Conservation (phyloP, 1,140 invertebrate genomes). For the Papilio polytes region DNA sequence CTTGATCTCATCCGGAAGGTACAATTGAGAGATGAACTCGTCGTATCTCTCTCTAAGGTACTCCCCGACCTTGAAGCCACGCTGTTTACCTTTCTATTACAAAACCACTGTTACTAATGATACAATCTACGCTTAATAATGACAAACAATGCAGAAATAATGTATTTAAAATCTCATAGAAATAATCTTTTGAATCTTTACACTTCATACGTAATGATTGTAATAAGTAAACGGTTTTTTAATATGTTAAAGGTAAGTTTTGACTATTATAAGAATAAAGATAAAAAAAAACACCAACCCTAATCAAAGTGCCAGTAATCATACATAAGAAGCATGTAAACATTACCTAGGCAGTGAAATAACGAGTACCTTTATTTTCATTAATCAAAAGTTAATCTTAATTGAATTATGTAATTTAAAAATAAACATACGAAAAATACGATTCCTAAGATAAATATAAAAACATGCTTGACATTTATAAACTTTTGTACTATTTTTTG, state of each 20-base stretch:
- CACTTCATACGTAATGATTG: not conserved
- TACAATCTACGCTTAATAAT: slow-evolving; percentile 15
- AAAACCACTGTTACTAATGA: slow-evolving; percentile 22
- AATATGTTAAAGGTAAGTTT: not conserved
- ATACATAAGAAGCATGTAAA: no score
- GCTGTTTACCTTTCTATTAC: slow-evolving; percentile 79
- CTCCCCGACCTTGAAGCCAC: slow-evolving; percentile 73
- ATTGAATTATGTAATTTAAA: no score
- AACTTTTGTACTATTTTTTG: not conserved
- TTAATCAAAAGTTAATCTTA: no score
- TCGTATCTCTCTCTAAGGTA: slow-evolving; percentile 75
- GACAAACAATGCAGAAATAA: slow-evolving; percentile 22
- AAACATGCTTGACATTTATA: slow-evolving; percentile 8
- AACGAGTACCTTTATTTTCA: no score
- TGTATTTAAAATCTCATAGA: not conserved
- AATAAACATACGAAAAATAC: not conserved
- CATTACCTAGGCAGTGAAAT: no score
- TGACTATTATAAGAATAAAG: no score
- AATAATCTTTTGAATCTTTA: slow-evolving; percentile 20
- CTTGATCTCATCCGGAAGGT: slow-evolving; percentile 80
- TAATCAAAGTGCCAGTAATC: not conserved
- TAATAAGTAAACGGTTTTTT: not conserved
- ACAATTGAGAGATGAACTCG: slow-evolving; percentile 69
- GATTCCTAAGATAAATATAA: not conserved
- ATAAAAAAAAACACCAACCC: not conserved